Evolutionary conservation across 2,888 invertebrate genomes (phyloP), one percentile per base, ranked within the genome.

Genomic region (Torymus tubicola): DNA sequence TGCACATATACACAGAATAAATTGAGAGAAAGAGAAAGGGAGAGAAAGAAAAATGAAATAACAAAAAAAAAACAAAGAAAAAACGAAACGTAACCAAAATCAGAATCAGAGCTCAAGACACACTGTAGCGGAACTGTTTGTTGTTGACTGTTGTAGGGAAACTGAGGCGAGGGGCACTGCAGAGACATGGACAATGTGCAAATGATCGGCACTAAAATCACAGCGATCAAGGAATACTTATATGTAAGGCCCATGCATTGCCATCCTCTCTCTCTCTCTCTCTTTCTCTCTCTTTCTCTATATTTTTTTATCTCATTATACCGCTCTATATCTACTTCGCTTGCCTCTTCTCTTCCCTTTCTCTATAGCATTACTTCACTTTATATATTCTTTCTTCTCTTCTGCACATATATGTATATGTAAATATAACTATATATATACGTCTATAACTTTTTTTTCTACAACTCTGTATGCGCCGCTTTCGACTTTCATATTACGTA

Each of bases 181-280:
- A 87, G 89, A 90, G 89, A 89, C 90, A 90, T 90, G 90, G 90
- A 90, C 90, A 90, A 90, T 90, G 71, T 90, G 87, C 90, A 90
- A 90, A 89, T 90, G 90, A 89, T 90, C 88, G 89, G 90, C 88
- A 90, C 90, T 89, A 90, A 90, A 89, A 88, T 90, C 88, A 89
- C 90, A 87, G 90, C 90, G 87, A 90, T 90, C 90, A 90, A 90
- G 90, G 90, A 90, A 86, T 90, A 90, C 89, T 90, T 90, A 90
- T 90, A 90, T 90, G 90, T 90, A 90, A 90, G 90, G 84, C 83
- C 85, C 84, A 61, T n/a, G 65, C 69, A 65, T 77, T 18, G 31
- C 64, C 13, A 18, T 42, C 21, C 16, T n/a, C 42, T 58, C 52
- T 64, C 53, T 67, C 14, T 67, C 57, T 24, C 13, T 65, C 21